phyloP scores from a whole-genome alignment of 2,888 invertebrate genomes.

The Clostera curtula region DNA sequence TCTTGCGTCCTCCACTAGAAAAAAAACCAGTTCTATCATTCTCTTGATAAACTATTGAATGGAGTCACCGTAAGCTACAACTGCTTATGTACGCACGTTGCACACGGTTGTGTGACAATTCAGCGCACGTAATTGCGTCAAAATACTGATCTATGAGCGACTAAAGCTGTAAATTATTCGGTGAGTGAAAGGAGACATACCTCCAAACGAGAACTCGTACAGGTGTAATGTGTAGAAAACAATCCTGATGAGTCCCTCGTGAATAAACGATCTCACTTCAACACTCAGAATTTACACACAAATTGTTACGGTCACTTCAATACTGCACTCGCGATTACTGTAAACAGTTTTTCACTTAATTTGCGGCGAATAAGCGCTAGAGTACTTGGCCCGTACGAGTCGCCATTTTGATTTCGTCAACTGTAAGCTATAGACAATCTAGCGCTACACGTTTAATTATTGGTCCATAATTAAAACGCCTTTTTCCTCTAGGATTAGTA shows the following conservation, averaged over 20 bases:
- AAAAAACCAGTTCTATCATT: slow-evolving; percentile 56
- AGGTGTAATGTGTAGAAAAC: slow-evolving; percentile 26
- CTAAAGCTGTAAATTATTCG: slow-evolving; percentile 47
- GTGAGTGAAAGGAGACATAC: slow-evolving; percentile 72
- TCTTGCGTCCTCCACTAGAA: slow-evolving; percentile 32
- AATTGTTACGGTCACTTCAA: slow-evolving; percentile 47
- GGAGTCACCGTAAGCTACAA: slow-evolving; percentile 40
- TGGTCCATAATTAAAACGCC: background rate
- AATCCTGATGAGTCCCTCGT: slow-evolving; percentile 31
- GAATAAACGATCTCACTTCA: slow-evolving; percentile 36
- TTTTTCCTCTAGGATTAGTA: too few species aligned
- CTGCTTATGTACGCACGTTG: slow-evolving; percentile 21
- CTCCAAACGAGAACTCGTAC: slow-evolving; percentile 36
- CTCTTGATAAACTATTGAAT: slow-evolving; percentile 61
- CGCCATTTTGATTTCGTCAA: slow-evolving; percentile 76
- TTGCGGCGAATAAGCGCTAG: slow-evolving; percentile 66
- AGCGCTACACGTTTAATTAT: slow-evolving; percentile 27
- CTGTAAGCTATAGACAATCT: slow-evolving; percentile 56
- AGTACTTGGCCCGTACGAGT: slow-evolving; percentile 63
- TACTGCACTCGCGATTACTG: slow-evolving; percentile 43
- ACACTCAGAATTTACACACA: slow-evolving; percentile 50
- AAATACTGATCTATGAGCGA: slow-evolving; percentile 29
- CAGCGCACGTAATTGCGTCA: slow-evolving; percentile 10
- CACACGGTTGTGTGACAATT: slow-evolving; percentile 11
- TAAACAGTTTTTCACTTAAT: slow-evolving; percentile 45